These are phyloP conservation scores for Rynchops niger DNA, from an alignment of 2,113 vertebrate genomes.

Conservation along the genomic window DNA sequence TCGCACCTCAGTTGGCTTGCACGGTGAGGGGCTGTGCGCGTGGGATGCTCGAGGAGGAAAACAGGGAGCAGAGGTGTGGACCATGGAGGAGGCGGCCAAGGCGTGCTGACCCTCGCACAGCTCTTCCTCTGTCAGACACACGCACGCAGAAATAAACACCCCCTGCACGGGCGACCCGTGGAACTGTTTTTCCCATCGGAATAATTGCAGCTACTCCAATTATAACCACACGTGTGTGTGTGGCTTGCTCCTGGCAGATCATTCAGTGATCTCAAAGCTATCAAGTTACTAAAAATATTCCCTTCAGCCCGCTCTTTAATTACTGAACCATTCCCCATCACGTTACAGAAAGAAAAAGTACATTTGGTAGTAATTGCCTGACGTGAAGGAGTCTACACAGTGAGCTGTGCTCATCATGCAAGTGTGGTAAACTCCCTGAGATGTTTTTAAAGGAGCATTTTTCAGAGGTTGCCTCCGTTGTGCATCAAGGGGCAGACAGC, in stretches of 20 bases:
- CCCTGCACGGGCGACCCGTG: not conserved
- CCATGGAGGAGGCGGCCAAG: not conserved
- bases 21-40: accelerated
- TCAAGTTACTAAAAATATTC: constrained; percentile 17
- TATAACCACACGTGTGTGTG: not conserved
- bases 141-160: not conserved
- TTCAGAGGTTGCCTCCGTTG: not conserved
- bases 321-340: not conserved
- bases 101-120: not conserved
- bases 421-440: not conserved
- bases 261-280: constrained; percentile 7
- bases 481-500: not conserved
- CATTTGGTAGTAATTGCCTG: not conserved
- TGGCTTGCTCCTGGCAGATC: not conserved
- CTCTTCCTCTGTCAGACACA: not conserved
- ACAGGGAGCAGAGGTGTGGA: not conserved
- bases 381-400: not conserved
- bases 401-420: not conserved
- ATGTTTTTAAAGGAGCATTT: not conserved
- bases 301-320: not conserved
- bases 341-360: not conserved
- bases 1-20: accelerated
- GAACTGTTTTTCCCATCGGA: not conserved
- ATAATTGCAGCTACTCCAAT: not conserved
- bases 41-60: not conserved